Evolutionary conservation across 2,113 vertebrate species (phyloP).

Genomic region (Gymnarchus niloticus): DNA sequence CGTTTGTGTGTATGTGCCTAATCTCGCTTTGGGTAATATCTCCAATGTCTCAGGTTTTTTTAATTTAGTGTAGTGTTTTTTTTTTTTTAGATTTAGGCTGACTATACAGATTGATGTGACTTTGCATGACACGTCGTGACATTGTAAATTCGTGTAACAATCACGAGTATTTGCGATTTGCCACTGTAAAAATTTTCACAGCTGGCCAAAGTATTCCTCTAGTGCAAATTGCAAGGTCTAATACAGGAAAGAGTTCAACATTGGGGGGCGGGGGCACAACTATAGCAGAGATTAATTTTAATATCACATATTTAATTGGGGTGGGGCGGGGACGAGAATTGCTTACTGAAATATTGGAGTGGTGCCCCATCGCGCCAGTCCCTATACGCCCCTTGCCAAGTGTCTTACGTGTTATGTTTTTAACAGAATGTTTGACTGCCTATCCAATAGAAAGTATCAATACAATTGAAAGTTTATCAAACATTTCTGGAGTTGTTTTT

Average conservation of each 20-base stretch:
- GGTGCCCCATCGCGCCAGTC: too few species aligned
- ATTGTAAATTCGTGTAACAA: slow-evolving; percentile 11
- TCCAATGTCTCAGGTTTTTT: not conserved
- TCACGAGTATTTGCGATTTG: not conserved
- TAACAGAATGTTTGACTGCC: not conserved
- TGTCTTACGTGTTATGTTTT: slow-evolving; percentile 7
- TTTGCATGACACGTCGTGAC: not conserved
- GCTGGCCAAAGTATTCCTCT: not conserved
- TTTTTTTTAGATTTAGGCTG: not conserved
- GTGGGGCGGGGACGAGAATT: too few species aligned
- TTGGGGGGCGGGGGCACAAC: too few species aligned
- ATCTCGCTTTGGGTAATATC: slow-evolving; percentile 35
- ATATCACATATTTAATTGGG: too few species aligned
- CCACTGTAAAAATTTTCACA: slow-evolving; percentile 7
- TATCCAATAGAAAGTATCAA: not conserved
- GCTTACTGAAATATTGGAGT: too few species aligned
- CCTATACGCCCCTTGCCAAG: too few species aligned
- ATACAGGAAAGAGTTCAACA: too few species aligned
- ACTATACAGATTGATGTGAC: not conserved
- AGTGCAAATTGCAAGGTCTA: not conserved
- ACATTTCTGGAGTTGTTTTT: not conserved
- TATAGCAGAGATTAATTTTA: too few species aligned
- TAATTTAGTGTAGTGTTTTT: not conserved
- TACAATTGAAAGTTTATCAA: not conserved
- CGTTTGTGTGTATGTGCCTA: slow-evolving; percentile 49